Percentiles rank a stretch among this genome's conserved stretches.
Conservation (phyloP, 2,113 vertebrate genomes). For the Aythya baeri region DNA sequence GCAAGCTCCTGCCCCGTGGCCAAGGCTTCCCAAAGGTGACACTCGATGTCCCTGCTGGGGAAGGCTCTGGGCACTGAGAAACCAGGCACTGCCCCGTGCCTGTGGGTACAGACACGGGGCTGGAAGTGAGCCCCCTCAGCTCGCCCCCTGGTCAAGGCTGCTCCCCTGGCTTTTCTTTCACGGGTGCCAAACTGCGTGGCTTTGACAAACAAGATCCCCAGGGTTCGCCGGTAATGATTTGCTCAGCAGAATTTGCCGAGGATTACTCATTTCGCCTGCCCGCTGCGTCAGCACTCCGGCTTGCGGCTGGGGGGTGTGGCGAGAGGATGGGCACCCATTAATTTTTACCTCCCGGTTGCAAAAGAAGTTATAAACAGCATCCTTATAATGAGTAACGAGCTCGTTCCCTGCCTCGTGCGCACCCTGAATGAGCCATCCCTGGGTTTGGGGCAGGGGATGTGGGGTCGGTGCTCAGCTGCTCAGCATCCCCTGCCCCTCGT, state of each 20-base stretch:
- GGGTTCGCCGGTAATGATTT: neutral
- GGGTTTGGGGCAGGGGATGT: neutral
- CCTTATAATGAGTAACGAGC: constrained; percentile 30
- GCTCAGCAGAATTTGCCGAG: constrained; percentile 30
- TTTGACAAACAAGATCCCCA: neutral
- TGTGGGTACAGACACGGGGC: no score
- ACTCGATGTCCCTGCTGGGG: neutral
- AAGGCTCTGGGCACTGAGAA: neutral
- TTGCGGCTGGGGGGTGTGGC: neutral
- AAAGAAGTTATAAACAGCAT: neutral
- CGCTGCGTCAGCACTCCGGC: neutral
- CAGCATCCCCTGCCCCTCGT: neutral
- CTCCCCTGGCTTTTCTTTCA: neutral
- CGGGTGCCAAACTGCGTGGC: neutral
- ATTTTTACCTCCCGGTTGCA: constrained; percentile 55
- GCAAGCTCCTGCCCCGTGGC: neutral
- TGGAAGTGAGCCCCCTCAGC: no score
- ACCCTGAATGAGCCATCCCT: rapidly evolving
- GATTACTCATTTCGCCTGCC: constrained; percentile 35
- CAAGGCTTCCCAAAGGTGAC: neutral
- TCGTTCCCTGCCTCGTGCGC: neutral
- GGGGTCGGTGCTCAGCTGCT: neutral
- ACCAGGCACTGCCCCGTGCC: no score
- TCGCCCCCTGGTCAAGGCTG: neutral
- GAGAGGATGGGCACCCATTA: neutral